Evolutionary conservation across 92 coral and sea anemone species (phyloP).

Genomic region (Bergia puertoricense): DNA sequence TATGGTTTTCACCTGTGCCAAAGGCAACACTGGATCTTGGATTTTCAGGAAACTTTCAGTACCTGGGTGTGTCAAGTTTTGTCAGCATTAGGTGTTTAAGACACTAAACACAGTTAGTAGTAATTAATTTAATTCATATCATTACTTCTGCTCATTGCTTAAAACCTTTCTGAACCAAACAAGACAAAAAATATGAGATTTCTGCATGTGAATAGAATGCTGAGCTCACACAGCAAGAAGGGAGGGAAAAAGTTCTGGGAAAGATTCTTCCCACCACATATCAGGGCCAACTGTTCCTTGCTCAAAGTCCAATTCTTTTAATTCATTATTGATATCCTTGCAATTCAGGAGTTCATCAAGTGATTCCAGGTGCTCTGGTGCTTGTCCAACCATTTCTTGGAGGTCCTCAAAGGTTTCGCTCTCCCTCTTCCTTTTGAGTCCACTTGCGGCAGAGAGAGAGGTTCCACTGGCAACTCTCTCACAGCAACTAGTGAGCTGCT

Average conservation of each 20-base stretch:
- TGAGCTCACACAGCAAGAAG: constrained; percentile 78
- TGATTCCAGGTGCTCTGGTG: constrained; percentile 67
- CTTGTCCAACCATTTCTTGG: constrained; percentile 76
- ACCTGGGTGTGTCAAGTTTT: neutral
- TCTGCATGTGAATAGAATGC: neutral
- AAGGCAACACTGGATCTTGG: neutral
- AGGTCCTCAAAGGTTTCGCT: constrained; percentile 55
- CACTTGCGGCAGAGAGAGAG: constrained; percentile 49
- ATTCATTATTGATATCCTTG: constrained; percentile 73
- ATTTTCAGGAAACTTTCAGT: neutral
- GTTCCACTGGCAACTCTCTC: constrained; percentile 46
- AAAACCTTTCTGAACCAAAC: constrained; percentile 19
- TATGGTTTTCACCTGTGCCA: neutral
- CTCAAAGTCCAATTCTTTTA: constrained; percentile 73
- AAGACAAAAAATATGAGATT: constrained; percentile 7
- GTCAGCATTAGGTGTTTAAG: constrained; percentile 12
- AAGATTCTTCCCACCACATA: constrained; percentile 98
- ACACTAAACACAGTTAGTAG: constrained; percentile 8
- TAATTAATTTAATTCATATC: neutral
- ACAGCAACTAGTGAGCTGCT: constrained; percentile 69
- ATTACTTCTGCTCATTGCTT: constrained; percentile 13
- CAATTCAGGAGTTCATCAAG: constrained; percentile 79
- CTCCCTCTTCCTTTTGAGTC: constrained; percentile 55
- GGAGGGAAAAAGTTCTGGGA: constrained; percentile 90
- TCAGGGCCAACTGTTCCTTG: constrained; percentile 77